phyloP scores from a whole-genome alignment of 64 coral and sea anemone species.

The Actinia equina region DNA sequence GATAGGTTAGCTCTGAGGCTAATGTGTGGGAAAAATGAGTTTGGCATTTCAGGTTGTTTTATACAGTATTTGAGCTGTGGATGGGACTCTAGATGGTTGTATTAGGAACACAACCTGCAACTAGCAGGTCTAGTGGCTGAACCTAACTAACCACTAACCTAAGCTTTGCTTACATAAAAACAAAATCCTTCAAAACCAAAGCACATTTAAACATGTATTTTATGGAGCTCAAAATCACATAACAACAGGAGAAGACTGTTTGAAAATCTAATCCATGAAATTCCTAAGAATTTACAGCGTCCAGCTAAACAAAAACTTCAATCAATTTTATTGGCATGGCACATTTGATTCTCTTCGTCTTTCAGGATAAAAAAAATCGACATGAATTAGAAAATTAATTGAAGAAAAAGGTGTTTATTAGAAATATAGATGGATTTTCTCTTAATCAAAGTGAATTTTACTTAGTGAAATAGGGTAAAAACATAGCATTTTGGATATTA shows the following conservation, averaged over 20 bases:
- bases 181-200: neutral
- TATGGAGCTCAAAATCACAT: neutral
- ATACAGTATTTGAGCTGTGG: neutral
- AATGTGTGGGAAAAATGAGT: neutral
- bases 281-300: neutral
- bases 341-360: neutral
- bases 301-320: neutral
- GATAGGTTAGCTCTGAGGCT: no score
- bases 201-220: neutral
- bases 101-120: neutral
- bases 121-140: neutral
- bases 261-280: neutral
- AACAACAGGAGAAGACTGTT: neutral
- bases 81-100: neutral
- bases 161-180: neutral
- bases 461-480: conserved; percentile 8
- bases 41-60: neutral
- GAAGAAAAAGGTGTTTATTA: conserved; percentile 1
- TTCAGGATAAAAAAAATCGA: neutral
- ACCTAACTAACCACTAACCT: neutral
- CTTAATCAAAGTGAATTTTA: neutral
- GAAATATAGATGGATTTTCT: neutral
- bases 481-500: neutral
- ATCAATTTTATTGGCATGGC: neutral
- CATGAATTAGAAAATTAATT: neutral